A percentile compares a stretch with the other conserved stretches of the same genome.
phyloP scores from a whole-genome alignment of 2,888 invertebrate species.

The Noctua comes region DNA sequence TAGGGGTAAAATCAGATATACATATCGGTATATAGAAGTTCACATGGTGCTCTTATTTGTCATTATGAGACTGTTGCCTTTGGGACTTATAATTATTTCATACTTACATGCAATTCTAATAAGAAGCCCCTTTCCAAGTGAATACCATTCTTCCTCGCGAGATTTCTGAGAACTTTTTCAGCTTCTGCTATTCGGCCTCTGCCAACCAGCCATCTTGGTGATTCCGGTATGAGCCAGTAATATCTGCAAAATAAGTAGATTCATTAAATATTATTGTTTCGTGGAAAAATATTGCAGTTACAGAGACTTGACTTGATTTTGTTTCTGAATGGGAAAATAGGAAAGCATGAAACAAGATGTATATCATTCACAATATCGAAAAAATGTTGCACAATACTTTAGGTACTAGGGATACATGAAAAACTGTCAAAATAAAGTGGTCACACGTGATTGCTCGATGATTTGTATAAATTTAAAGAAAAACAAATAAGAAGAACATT shows the following conservation, averaged over 20 bases:
- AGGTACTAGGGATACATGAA: background rate
- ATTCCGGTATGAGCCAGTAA: conserved; percentile 93
- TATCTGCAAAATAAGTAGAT: conserved; percentile 80
- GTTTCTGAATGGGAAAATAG: too few relatives aligned
- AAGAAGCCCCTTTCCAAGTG: conserved; percentile 90
- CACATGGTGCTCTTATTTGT: background rate
- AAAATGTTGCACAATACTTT: background rate
- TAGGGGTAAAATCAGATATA: background rate
- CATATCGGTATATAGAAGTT: background rate
- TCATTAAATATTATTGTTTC: background rate
- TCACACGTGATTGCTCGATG: background rate
- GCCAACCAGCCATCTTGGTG: conserved; percentile 92
- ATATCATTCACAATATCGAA: background rate
- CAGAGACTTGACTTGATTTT: background rate
- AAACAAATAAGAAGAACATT: background rate
- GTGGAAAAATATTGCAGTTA: background rate
- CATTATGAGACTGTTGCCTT: background rate
- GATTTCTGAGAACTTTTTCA: conserved; percentile 91
- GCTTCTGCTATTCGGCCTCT: conserved; percentile 92
- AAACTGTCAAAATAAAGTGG: background rate
- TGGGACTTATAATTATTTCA: background rate
- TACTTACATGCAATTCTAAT: conserved; percentile 90
- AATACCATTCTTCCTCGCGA: conserved; percentile 91
- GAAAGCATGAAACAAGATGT: background rate
- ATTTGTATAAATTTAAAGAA: background rate